Evolutionary conservation across 2,113 vertebrate species (phyloP).

Genomic region (Polypterus senegalus): DNA sequence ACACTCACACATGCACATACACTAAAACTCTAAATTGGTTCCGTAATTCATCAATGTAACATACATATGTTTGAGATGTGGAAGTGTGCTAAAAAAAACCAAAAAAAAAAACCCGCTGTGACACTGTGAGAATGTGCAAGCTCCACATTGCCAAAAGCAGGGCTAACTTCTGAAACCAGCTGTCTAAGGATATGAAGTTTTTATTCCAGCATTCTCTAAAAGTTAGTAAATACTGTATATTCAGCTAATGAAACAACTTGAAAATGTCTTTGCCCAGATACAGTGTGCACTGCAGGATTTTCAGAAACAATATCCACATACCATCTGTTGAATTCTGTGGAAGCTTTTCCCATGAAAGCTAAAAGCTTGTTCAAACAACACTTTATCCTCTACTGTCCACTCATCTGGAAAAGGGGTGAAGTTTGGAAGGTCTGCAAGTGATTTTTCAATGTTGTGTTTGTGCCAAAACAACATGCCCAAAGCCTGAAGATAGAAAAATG

Average conservation of each 20-base stretch:
- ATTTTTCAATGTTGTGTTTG: conserved; percentile 96
- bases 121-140: too few relatives aligned
- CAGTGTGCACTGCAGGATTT: background rate
- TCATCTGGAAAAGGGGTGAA: conserved; percentile 98
- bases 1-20: too few relatives aligned
- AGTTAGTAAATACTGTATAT: background rate
- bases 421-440: conserved; percentile 91
- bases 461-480: conserved; percentile 98
- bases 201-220: too few relatives aligned
- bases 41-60: too few relatives aligned
- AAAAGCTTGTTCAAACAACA: conserved; percentile 96
- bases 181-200: too few relatives aligned
- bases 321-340: conserved; percentile 98
- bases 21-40: too few relatives aligned
- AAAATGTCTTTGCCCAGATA: background rate
- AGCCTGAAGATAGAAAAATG: conserved; percentile 58
- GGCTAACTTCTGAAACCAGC: too few relatives aligned
- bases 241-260: background rate
- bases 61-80: too few relatives aligned
- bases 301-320: conserved; percentile 30
- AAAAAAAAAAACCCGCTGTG: too few relatives aligned
- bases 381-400: conserved; percentile 97
- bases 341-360: conserved; percentile 98
- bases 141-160: too few relatives aligned
- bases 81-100: too few relatives aligned